These are phyloP conservation scores for Belonocnema kinseyi DNA, from an alignment of 1,140 invertebrate species.

Conservation along the genomic window DNA sequence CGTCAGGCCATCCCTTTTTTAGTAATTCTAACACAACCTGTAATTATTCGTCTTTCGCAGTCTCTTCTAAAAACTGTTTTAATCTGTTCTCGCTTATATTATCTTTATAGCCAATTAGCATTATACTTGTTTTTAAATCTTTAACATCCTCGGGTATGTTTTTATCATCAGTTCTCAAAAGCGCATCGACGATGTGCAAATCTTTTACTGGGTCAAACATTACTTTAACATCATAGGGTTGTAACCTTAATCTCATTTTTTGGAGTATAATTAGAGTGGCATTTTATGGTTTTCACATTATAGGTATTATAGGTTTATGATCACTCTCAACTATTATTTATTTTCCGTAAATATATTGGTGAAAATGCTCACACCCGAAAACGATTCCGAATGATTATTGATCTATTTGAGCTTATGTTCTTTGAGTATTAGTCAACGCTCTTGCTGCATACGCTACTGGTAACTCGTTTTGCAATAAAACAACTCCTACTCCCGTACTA, in stretches of 20 bases:
- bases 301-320: slow-evolving; percentile 67
- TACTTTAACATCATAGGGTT: slow-evolving; percentile 61
- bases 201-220: slow-evolving; percentile 68
- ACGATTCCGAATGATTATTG: slow-evolving; percentile 74
- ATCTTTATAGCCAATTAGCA: background rate
- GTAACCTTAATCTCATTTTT: slow-evolving; percentile 60
- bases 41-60: too few relatives aligned
- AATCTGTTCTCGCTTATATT: too few relatives aligned
- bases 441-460: slow-evolving; percentile 63
- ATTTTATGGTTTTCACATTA: slow-evolving; percentile 68
- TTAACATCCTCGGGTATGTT: slow-evolving; percentile 8
- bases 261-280: slow-evolving; percentile 66
- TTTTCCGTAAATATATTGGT: slow-evolving; percentile 58
- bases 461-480: slow-evolving; percentile 33
- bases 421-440: slow-evolving; percentile 43
- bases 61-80: too few relatives aligned
- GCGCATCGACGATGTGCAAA: slow-evolving; percentile 69
- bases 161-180: slow-evolving; percentile 60
- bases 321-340: slow-evolving; percentile 67
- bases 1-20: too few relatives aligned
- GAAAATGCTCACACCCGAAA: slow-evolving; percentile 59
- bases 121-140: slow-evolving; percentile 15
- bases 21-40: too few relatives aligned
- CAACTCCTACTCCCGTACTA: slow-evolving; percentile 60
- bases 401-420: slow-evolving; percentile 64